A percentile compares a stretch with the other conserved stretches of the same genome.
These are phyloP conservation scores for Tragelaphus buxtoni DNA, from an alignment of 2,113 vertebrate species.

Conservation along the genomic window DNA sequence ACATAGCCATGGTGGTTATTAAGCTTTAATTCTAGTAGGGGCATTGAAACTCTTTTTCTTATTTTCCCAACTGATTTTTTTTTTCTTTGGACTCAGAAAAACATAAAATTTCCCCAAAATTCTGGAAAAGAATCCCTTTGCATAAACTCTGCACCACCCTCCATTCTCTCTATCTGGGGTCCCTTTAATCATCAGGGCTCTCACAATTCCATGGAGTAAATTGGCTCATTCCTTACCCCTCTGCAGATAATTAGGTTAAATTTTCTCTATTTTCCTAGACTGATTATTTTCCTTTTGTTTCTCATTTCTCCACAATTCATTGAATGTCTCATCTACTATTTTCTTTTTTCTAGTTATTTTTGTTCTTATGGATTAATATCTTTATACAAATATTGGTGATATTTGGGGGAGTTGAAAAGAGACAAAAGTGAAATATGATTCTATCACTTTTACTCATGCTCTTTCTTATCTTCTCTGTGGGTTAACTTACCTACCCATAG, in stretches of 20 bases:
- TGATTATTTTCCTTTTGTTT: not conserved
- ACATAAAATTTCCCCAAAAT: not conserved
- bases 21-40: not conserved
- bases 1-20: not conserved
- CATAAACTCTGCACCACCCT: not conserved
- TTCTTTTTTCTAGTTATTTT: not conserved
- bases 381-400: not conserved
- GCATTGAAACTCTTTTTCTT: not conserved
- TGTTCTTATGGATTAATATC: not conserved
- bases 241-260: not conserved
- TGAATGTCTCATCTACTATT: not conserved
- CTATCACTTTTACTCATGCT: not conserved
- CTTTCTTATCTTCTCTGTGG: not conserved
- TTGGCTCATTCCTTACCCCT: not conserved
- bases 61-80: not conserved
- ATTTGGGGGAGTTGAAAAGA: not conserved
- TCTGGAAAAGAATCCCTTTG: not conserved
- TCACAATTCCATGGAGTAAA: not conserved
- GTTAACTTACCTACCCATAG: not conserved
- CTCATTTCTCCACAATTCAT: not conserved
- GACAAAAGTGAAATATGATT: not conserved
- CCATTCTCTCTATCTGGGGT: not conserved
- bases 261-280: not conserved
- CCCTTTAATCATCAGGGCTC: not conserved
- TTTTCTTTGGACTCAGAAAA: not conserved